Evolutionary conservation across 1,140 invertebrate genomes (phyloP).

Genomic region (Cydia fagiglandana): DNA sequence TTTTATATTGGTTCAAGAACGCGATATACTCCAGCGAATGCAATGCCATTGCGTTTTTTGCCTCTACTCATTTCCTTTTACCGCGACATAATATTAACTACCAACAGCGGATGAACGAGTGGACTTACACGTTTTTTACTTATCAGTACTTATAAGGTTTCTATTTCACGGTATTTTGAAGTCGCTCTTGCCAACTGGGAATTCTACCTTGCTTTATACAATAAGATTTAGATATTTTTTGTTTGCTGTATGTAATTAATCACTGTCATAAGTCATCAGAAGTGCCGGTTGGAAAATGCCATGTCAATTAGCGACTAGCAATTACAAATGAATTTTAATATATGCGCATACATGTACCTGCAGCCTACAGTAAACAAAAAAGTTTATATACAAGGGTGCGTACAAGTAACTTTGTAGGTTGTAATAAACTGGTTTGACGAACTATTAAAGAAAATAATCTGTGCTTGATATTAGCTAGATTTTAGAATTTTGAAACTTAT

Average conservation of each 20-base stretch:
- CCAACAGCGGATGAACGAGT: slow-evolving; percentile 25
- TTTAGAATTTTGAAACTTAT: too few species aligned
- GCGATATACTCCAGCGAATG: background rate
- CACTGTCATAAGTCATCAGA: background rate
- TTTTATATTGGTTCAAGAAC: background rate
- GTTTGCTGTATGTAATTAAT: background rate
- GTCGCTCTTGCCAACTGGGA: slow-evolving; percentile 6
- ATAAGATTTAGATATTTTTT: background rate
- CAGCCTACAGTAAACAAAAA: slow-evolving; percentile 7
- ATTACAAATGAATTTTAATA: slow-evolving; percentile 5
- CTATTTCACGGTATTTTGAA: slow-evolving; percentile 19
- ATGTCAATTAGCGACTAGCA: background rate
- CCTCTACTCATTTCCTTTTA: slow-evolving; percentile 22
- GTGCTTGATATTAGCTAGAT: too few species aligned
- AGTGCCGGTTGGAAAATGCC: background rate
- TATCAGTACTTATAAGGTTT: slow-evolving; percentile 17
- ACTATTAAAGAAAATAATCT: too few species aligned
- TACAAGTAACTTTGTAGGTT: too few species aligned
- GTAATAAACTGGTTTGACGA: too few species aligned
- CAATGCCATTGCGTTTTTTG: slow-evolving; percentile 10
- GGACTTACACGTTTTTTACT: slow-evolving; percentile 19
- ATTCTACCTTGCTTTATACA: background rate
- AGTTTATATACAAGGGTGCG: background rate
- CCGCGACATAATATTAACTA: slow-evolving; percentile 32
- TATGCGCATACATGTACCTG: background rate